Conservation (phyloP, 2,888 invertebrate species). For the Megalurothrips usitatus region DNA sequence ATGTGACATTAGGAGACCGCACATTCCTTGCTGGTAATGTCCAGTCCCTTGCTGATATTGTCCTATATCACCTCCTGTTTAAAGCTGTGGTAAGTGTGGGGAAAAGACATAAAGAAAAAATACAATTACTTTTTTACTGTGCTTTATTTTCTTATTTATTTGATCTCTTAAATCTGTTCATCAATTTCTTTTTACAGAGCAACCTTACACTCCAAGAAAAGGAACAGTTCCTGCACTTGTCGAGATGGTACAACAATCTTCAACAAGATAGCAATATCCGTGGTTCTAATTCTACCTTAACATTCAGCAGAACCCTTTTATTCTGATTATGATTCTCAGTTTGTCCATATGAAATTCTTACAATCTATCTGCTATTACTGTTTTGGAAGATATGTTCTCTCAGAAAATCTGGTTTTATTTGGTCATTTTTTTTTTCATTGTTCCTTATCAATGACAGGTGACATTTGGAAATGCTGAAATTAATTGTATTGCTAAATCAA, state of each 20-base stretch:
- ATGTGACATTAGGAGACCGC: slow-evolving; percentile 50
- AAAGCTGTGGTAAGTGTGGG: slow-evolving; percentile 58
- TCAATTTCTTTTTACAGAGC: slow-evolving; percentile 49
- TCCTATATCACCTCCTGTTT: slow-evolving; percentile 62
- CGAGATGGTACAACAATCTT: slow-evolving; percentile 73
- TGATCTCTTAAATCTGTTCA: slow-evolving; percentile 37
- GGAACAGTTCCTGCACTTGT: slow-evolving; percentile 63
- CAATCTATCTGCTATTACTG: no score
- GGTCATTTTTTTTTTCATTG: no score
- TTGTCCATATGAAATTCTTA: background rate
- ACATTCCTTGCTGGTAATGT: slow-evolving; percentile 57
- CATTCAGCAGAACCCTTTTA: slow-evolving; percentile 30
- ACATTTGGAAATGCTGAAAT: no score
- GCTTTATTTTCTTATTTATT: background rate
- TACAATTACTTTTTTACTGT: background rate
- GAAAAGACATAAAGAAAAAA: no score
- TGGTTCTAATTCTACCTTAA: slow-evolving; percentile 27
- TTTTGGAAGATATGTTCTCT: no score
- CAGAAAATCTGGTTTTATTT: no score
- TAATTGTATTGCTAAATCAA: no score
- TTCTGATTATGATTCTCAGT: slow-evolving; percentile 21
- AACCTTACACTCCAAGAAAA: slow-evolving; percentile 60
- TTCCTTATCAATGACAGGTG: no score
- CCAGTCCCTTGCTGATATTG: slow-evolving; percentile 63
- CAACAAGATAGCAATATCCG: slow-evolving; percentile 64